Base-by-base conservation (phyloP, 2,113 vertebrate genomes). In the Aviceda subcristata region DNA sequence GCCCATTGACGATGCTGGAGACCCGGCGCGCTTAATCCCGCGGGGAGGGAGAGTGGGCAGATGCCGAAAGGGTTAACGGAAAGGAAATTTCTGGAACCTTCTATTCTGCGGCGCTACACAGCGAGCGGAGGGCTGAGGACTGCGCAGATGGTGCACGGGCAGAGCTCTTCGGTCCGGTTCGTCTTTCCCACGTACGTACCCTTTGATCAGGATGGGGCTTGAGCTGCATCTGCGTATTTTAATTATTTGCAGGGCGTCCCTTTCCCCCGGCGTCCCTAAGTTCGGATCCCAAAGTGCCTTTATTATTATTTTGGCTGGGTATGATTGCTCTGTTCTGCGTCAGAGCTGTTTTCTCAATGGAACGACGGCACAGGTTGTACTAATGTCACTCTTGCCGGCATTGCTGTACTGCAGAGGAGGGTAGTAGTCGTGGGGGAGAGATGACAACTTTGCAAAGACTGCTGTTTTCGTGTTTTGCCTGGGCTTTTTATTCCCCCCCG, bases 1-100 rank as follows among this genome's bases (percentile, higher is more conserved):
- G 90, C 95, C 96, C 97, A 98, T 98, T 97, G 98, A 98, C 97
- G 98, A 98, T 98, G 98, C 98, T 98, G 98, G 98, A 98, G 98
- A 98, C 98, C 97, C 96, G 92, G 98, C 97, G 97, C 97, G 97
- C 96, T 98, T 98, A 97, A 97, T 98, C 96, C 96, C 97, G 66
- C 86, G 89, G 90, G 91, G 94, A 95, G 92, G 88, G 96, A 97
- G 97, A 97, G 97, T 88, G 97, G 91, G 98, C 98, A 93, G 89
- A 97, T 92, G 66, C 94, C 94, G 84, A 97, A 98, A 98, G 98
- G 98, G 98, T 99, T 98, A 98, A 98, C 87, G 95, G 96, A 97
- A 98, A 97, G 92, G 97, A 98, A 96, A 98, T 91, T 99, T 99
- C 99, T 98, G 98, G 99, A 99, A 98, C 97, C 94, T 98, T 99